Evolutionary conservation across 2,797 vertebrate species (phyloP), one percentile per base, ranked within the genome.

Genomic region (Hydrophis major): DNA sequence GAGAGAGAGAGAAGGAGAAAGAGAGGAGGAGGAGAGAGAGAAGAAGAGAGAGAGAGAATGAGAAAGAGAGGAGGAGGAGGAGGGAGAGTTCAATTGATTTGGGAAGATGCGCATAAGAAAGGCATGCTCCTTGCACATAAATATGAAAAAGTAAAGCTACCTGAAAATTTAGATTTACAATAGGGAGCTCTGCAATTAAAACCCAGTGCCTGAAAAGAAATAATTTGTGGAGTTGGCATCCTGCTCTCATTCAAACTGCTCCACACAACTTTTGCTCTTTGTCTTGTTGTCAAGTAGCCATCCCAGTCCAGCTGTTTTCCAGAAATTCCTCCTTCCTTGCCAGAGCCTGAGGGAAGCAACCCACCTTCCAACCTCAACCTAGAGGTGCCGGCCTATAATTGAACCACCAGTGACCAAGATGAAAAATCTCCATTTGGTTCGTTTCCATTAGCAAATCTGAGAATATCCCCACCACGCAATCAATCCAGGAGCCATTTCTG

Each of bases 401-500:
- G 42, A 95, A 37, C 87, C 69, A 37, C 94, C 4, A 22, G 25
- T 5, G 56, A 20, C 56, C 89, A 83, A 32, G 94, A 96, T 95
- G 96, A 94, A 92, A 57, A 93, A 6, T 63, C 86, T 92, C 88
- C 95, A 91, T n/a, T 91, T 93, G 0, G 53, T 91, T 83, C 83
- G 91, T 89, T 92, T 95, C 97, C 97, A 96, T 96, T 96, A 97
- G 95, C 42, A 1, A 89, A 60, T 57, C 90, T 32, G 94, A 96
- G 95, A 92, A 60, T 28, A 20, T 59, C 56, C 57, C n/a, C 27
- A 22, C 50, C 63, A 12, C 13, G 14, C 53, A n/a, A 0, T 92
- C 93, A 93, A 93, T 91, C 95, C 95, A 94, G 96, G n/a, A 94
- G 93, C 91, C 92, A 87, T 89, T 11, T 20, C 47, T 0, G 56